Percentiles rank a stretch among this genome's conserved stretches.
phyloP scores from a whole-genome alignment of 1,140 invertebrate species.

The Caenorhabditis inopinata region DNA sequence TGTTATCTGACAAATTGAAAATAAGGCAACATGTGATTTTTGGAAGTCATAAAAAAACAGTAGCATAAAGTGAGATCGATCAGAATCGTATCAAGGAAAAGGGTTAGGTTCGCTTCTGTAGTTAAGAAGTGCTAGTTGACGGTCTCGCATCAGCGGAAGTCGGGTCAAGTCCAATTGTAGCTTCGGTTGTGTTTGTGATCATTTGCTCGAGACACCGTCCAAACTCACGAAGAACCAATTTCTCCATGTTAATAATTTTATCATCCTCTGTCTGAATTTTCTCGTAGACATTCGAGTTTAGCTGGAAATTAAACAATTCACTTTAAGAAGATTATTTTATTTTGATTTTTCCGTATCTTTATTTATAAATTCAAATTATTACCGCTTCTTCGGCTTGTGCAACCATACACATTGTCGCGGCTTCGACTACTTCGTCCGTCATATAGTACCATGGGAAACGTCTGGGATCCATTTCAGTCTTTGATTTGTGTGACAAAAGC shows the following conservation, averaged over 20 bases:
- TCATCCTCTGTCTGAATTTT: slow-evolving; percentile 11
- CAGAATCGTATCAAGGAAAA: no score
- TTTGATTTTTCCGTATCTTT: no score
- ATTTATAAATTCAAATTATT: no score
- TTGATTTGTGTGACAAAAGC: background rate
- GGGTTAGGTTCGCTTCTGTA: no score
- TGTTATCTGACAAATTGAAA: background rate
- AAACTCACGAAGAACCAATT: slow-evolving; percentile 87
- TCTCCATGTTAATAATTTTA: slow-evolving; percentile 76
- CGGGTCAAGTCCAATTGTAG: background rate
- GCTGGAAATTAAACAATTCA: slow-evolving; percentile 20
- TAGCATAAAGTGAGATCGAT: no score
- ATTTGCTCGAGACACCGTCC: slow-evolving; percentile 87
- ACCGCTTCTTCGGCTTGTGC: slow-evolving; percentile 85
- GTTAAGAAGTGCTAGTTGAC: background rate
- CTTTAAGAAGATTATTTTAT: background rate
- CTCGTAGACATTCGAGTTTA: background rate
- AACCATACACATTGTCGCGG: slow-evolving; percentile 88
- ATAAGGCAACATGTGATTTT: background rate
- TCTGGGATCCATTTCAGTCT: slow-evolving; percentile 54
- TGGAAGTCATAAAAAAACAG: no score
- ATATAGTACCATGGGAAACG: slow-evolving; percentile 76
- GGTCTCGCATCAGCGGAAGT: background rate
- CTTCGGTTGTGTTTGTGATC: slow-evolving; percentile 69
- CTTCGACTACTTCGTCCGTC: slow-evolving; percentile 88